These are phyloP conservation scores for Galerucella calmariensis DNA, from an alignment of 2,888 invertebrate species.

Conservation along the genomic window DNA sequence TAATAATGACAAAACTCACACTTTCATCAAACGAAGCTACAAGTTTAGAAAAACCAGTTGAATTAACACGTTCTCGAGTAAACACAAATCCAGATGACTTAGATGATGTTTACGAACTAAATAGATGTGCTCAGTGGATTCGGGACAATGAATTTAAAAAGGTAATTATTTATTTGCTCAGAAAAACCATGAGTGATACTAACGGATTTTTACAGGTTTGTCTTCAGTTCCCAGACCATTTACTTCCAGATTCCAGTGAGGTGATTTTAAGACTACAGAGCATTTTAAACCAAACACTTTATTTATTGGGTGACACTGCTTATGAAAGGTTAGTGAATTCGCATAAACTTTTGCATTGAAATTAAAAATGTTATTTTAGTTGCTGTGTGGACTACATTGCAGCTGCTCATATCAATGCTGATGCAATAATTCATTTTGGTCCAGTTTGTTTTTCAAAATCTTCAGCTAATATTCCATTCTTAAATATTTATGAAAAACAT, in stretches of 20 bases:
- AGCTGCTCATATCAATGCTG: slow-evolving; percentile 86
- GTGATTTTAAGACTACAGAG: slow-evolving; percentile 70
- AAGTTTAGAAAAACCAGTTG: slow-evolving; percentile 68
- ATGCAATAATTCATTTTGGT: slow-evolving; percentile 92
- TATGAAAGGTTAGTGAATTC: slow-evolving; percentile 78
- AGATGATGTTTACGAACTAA: slow-evolving; percentile 69
- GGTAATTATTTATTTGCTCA: slow-evolving; percentile 64
- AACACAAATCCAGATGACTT: slow-evolving; percentile 60
- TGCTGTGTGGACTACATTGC: slow-evolving; percentile 92
- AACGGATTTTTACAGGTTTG: slow-evolving; percentile 75
- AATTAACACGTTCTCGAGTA: slow-evolving; percentile 50
- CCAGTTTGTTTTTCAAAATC: slow-evolving; percentile 86
- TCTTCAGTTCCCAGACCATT: slow-evolving; percentile 90
- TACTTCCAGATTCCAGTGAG: slow-evolving; percentile 75
- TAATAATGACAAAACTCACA: slow-evolving; percentile 55
- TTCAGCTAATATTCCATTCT: slow-evolving; percentile 76
- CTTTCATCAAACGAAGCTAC: slow-evolving; percentile 69
- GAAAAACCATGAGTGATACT: neutral
- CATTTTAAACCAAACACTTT: slow-evolving; percentile 72
- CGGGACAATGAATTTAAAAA: slow-evolving; percentile 71
- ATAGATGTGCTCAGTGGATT: slow-evolving; percentile 78
- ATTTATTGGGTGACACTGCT: slow-evolving; percentile 89
- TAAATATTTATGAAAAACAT: slow-evolving; percentile 76
- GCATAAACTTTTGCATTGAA: too few relatives aligned
- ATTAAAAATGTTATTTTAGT: slow-evolving; percentile 66